A percentile compares a stretch with the other conserved stretches of the same genome.
These are phyloP conservation scores for Botia almorhae DNA, from an alignment of 2,797 vertebrate species.

Conservation along the genomic window DNA sequence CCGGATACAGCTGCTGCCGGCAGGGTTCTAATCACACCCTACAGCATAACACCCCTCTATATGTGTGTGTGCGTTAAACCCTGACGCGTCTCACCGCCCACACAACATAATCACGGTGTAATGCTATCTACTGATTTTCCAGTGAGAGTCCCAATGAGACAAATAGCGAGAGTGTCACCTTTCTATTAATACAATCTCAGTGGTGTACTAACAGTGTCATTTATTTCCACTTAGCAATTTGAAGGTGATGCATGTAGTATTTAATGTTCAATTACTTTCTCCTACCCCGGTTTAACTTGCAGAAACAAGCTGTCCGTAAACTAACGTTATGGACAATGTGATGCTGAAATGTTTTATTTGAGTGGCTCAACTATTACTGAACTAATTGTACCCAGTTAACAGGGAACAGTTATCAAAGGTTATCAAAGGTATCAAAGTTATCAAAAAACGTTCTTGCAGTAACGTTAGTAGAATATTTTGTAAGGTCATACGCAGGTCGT, in stretches of 20 bases:
- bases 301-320: neutral
- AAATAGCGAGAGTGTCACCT: conserved; percentile 29
- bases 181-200: conserved; percentile 3
- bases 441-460: too few relatives aligned
- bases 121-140: conserved; percentile 33
- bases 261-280: neutral
- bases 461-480: too few relatives aligned
- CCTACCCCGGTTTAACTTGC: neutral
- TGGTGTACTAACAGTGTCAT: conserved; percentile 2
- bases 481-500: too few relatives aligned
- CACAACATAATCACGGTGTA: conserved; percentile 29
- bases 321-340: neutral
- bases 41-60: conserved; percentile 66
- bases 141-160: conserved; percentile 12
- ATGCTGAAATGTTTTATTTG: neutral
- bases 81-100: conserved; percentile 22
- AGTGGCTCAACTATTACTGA: neutral
- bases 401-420: too few relatives aligned
- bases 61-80: conserved; percentile 48
- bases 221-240: conserved; percentile 10
- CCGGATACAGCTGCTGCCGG: conserved; percentile 81
- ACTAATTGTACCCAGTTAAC: neutral
- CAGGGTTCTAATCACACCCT: conserved; percentile 81
- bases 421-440: too few relatives aligned
- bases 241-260: neutral